Conservation (phyloP, 2,797 vertebrate genomes). For the Pipistrellus kuhlii region DNA sequence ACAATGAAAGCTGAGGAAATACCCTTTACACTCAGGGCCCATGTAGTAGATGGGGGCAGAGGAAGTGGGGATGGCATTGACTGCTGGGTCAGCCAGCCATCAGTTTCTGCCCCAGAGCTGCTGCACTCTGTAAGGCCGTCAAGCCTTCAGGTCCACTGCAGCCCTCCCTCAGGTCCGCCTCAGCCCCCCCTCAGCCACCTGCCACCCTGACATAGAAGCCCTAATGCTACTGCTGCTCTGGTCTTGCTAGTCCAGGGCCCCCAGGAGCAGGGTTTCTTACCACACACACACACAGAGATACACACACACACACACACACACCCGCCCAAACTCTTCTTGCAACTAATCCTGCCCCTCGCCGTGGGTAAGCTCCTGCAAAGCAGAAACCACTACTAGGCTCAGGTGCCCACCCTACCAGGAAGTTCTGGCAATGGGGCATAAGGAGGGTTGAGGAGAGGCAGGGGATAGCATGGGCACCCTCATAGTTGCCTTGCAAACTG, state of each 20-base stretch:
- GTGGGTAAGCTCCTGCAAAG: not conserved
- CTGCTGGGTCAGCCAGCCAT: not conserved
- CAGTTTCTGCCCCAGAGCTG: not conserved
- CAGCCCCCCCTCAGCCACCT: not conserved
- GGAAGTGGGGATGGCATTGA: too few relatives aligned
- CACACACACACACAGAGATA: too few relatives aligned
- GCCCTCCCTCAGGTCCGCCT: not conserved
- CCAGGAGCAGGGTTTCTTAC: not conserved
- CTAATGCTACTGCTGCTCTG: not conserved
- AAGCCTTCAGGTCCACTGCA: not conserved
- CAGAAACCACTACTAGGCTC: not conserved
- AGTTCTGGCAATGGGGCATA: too few relatives aligned
- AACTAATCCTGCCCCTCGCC: not conserved
- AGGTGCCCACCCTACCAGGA: not conserved
- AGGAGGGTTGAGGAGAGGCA: not conserved
- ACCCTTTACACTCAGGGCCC: not conserved
- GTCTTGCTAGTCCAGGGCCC: not conserved
- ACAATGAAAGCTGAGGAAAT: not conserved
- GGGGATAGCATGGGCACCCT: accelerated
- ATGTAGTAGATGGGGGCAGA: too few relatives aligned
- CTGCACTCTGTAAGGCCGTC: accelerated
- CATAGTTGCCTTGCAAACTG: not conserved
- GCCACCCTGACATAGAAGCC: too few relatives aligned
- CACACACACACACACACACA: too few relatives aligned
- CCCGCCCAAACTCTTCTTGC: not conserved